Evolutionary conservation across 2,797 vertebrate species (phyloP), one percentile per base, ranked within the genome.

Genomic region (Pithecia hirsuta): DNA sequence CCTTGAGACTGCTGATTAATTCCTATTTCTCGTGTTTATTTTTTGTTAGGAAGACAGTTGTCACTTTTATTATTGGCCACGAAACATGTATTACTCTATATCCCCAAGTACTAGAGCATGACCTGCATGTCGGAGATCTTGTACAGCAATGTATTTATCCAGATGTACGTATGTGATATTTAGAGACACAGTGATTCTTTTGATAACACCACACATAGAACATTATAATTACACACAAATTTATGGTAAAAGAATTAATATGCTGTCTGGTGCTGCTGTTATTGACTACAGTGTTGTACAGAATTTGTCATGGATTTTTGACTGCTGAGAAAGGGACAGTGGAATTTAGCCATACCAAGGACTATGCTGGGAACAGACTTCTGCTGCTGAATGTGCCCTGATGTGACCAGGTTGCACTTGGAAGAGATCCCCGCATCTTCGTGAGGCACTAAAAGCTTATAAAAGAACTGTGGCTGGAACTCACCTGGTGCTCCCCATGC

Each of bases 271-370:
- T 99, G 99, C 98, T 99, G 99, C 99, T 99, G 98, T 99, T 99
- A 99, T 99, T 99, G 98, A 99, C 98, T 99, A 98, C 99, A 99
- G 99, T 99, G 99, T 99, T 99, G 98, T 99, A 98, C 98, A 99
- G 98, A 99, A 99, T 99, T 98, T 99, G 98, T 99, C 98, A 99
- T 99, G 99, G 98, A 99, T 98, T 99, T 99, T 98, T 99, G 99
- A 99, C 98, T 98, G 98, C 98, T 98, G 99, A 98, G 98, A 99
- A 99, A 98, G 98, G 98, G 99, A 98, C 98, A 98, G 94, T 99
- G 99, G 98, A 98, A 99, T 98, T 99, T 99, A 99, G 98, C 98
- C 99, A 99, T 98, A 98, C 98, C 98, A 98, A 99, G 98, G 97
- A 99, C 98, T 98, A 93, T 98, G 98, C 98, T 98, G 98, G 98